A percentile compares a stretch with the other conserved stretches of the same genome.
Conservation (phyloP, 2,113 vertebrate genomes). For the Onychostruthus taczanowskii region DNA sequence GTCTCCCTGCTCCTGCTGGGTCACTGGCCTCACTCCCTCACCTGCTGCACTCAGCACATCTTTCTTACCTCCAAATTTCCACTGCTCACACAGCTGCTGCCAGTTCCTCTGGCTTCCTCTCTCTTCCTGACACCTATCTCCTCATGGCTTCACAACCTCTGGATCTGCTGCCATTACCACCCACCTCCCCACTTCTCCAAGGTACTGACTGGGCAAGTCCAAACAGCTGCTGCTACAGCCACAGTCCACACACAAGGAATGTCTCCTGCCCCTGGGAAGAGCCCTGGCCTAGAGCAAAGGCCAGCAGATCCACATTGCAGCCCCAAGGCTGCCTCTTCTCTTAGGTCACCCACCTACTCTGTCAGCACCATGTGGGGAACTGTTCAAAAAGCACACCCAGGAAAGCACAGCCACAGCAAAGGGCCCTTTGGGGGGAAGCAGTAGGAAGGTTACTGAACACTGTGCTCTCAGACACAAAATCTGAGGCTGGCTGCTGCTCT, state of each 20-base stretch:
- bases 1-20: too few species aligned
- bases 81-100: background rate
- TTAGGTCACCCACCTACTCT: background rate
- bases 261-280: background rate
- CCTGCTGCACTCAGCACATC: accelerated
- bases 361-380: too few species aligned
- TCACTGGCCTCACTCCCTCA: background rate
- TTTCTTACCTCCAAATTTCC: background rate
- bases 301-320: background rate
- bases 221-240: background rate
- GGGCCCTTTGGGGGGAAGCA: background rate
- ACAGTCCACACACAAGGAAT: background rate
- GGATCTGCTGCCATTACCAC: background rate
- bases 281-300: background rate
- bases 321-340: too few species aligned
- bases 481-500: background rate
- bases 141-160: background rate
- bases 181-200: background rate
- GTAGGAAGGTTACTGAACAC: background rate
- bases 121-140: background rate
- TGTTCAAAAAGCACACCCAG: background rate
- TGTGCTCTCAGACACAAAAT: background rate
- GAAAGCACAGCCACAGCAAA: background rate
- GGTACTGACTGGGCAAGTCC: background rate
- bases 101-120: background rate